These are phyloP conservation scores for Apocheima hispidaria DNA, from an alignment of 2,888 invertebrate species.

Conservation along the genomic window DNA sequence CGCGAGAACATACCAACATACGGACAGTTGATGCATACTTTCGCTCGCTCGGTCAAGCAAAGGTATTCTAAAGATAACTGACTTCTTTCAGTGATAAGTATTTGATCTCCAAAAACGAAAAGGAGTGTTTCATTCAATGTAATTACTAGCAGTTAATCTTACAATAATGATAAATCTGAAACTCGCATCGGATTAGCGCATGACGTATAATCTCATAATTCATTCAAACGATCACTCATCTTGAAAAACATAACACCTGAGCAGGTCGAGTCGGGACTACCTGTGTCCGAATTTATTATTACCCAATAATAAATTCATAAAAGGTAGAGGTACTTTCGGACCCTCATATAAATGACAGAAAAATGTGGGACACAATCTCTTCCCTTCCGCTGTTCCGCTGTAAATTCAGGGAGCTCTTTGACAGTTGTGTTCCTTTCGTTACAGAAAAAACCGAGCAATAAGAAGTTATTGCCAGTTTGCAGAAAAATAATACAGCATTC, in stretches of 20 bases:
- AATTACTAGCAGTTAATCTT: not conserved
- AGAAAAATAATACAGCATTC: not conserved
- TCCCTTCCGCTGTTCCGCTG: constrained; percentile 8
- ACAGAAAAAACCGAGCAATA: not conserved
- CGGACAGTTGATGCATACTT: too few relatives aligned
- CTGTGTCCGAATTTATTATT: constrained; percentile 34
- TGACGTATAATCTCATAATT: constrained; percentile 20
- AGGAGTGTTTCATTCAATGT: not conserved
- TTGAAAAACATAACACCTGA: constrained; percentile 32
- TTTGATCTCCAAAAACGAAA: too few relatives aligned
- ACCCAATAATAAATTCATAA: constrained; percentile 33
- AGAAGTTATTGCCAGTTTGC: constrained; percentile 2
- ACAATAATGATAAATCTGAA: not conserved
- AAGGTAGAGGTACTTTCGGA: constrained; percentile 19
- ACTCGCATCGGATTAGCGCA: not conserved
- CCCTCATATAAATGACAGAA: constrained; percentile 33
- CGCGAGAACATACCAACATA: too few relatives aligned
- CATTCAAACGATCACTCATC: constrained; percentile 25
- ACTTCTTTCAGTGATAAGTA: too few relatives aligned
- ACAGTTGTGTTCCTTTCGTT: constrained; percentile 18
- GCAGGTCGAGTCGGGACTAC: constrained; percentile 25
- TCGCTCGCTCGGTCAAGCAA: too few relatives aligned
- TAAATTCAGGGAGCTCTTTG: constrained; percentile 14
- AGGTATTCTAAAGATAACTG: too few relatives aligned
- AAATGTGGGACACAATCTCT: constrained; percentile 30